phyloP scores from a whole-genome alignment of 2,888 invertebrate species.

The Mechanitis mazaeus region DNA sequence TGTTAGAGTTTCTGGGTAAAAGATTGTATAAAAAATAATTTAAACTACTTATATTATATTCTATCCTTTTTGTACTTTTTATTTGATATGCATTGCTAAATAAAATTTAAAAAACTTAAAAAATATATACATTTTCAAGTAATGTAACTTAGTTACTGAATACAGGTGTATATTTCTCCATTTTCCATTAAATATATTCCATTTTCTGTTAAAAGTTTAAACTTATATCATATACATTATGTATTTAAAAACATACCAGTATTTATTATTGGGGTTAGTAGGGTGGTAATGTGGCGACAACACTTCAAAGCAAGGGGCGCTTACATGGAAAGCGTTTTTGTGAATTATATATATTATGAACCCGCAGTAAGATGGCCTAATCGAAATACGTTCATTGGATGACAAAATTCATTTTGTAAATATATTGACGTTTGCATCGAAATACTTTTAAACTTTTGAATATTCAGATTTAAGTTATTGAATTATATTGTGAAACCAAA shows the following conservation, averaged over 20 bases:
- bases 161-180: no score
- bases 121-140: no score
- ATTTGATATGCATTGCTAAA: no score
- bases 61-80: no score
- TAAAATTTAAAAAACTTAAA: no score
- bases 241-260: conserved; percentile 9
- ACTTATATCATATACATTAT: neutral
- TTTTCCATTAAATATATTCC: no score
- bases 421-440: neutral
- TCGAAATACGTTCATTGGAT: conserved; percentile 3
- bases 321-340: conserved; percentile 18
- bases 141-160: no score
- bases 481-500: no score
- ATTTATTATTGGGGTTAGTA: conserved; percentile 11
- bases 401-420: conserved; percentile 2
- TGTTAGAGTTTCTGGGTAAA: no score
- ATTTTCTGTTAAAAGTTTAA: neutral
- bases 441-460: neutral
- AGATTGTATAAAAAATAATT: no score
- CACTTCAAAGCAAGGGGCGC: conserved; percentile 14
- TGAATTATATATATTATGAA: conserved; percentile 23
- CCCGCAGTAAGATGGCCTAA: conserved; percentile 12
- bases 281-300: conserved; percentile 19
- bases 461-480: neutral
- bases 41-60: no score